Conservation (phyloP, 2,113 vertebrate species). For the Ictalurus furcatus region DNA sequence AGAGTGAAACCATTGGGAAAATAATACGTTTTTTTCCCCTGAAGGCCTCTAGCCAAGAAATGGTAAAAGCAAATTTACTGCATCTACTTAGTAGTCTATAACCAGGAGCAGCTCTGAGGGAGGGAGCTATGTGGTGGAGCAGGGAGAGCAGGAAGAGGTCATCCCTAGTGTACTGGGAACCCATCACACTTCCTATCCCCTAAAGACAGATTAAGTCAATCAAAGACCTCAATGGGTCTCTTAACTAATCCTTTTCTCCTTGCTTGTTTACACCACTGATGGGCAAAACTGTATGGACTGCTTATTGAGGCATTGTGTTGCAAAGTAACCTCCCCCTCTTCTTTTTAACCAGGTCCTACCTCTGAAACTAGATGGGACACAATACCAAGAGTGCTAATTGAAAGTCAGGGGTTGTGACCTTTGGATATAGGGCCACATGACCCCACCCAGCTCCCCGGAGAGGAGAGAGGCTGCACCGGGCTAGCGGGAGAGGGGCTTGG, state of each 20-base stretch:
- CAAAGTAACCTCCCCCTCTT: constrained; percentile 52
- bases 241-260: constrained; percentile 59
- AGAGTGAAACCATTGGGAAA: constrained; percentile 10
- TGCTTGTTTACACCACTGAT: constrained; percentile 59
- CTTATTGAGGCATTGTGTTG: constrained; percentile 61
- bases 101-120: background rate
- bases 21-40: constrained; percentile 19
- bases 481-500: constrained; percentile 18
- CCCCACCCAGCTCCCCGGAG: constrained; percentile 39
- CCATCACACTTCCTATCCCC: constrained; percentile 58
- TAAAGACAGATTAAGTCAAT: constrained; percentile 63
- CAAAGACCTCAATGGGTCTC: constrained; percentile 61
- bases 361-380: constrained; percentile 48
- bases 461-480: constrained; percentile 10
- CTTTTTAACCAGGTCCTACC: constrained; percentile 45
- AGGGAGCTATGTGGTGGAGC: background rate
- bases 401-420: constrained; percentile 60
- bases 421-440: constrained; percentile 37
- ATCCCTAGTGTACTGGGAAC: constrained; percentile 47
- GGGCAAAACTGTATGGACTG: constrained; percentile 49
- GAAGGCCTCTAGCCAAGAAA: background rate
- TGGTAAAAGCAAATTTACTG: background rate
- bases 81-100: background rate
- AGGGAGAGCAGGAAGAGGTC: constrained; percentile 34
- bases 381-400: constrained; percentile 58